Evolutionary conservation across 2,888 invertebrate species (phyloP), one percentile per base, ranked within the genome.

Genomic region (Cryptosula pallasiana): DNA sequence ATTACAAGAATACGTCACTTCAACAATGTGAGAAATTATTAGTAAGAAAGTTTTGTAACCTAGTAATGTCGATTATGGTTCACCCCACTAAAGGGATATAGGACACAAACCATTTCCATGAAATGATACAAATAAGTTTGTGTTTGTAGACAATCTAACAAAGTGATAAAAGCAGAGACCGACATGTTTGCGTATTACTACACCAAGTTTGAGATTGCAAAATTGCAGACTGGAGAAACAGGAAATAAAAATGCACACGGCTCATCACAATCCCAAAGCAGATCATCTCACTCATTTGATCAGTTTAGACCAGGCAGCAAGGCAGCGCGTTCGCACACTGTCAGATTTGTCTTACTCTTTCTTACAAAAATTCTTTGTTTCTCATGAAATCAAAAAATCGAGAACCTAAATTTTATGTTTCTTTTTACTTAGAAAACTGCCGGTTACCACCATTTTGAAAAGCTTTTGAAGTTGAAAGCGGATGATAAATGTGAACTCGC

Each of bases 401-500:
- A n/a, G n/a, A n/a, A n/a, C n/a, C n/a, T n/a, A n/a, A n/a, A n/a
- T n/a, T n/a, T n/a, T n/a, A n/a, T n/a, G n/a, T n/a, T n/a, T n/a
- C n/a, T n/a, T n/a, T n/a, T n/a, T n/a, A 29, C 9, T 32, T 63
- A 63, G 63, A 63, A 32, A 32, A 9, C 63, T 5, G 32, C 9
- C 25, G 9, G 25, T 5, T n/a, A n/a, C n/a, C 27, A 32, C n/a
- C 32, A 32, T 13, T 63, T 63, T 63, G 63, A 63, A 32, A 63
- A 63, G 32, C 13, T 63, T 16, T 32, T 63, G 13, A 63, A 63
- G 27, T n/a, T 63, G 32, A 63, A n/a, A 27, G 5, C 63, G 32
- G 63, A 63, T 16, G 9, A 63, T 63, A 63, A 63, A 63, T 63
- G 63, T 34, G 63, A 63, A 5, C 25, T 63, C 5, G 63, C 27